Conservation (phyloP, 2,888 invertebrate species). For the Scotopteryx bipunctaria region DNA sequence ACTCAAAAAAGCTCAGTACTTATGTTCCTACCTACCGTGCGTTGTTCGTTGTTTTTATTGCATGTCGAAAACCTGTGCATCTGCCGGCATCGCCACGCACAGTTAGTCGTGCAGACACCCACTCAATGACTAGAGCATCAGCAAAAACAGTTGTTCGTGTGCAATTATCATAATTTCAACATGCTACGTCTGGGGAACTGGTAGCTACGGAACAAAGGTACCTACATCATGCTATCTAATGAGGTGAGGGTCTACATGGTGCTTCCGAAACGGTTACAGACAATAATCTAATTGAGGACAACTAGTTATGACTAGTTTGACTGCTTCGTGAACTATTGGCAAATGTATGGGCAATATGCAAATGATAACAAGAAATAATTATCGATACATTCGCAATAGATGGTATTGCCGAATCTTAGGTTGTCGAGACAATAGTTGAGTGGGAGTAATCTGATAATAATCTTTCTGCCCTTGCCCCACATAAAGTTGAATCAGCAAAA, state of each 20-base stretch:
- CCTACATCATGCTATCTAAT: slow-evolving; percentile 40
- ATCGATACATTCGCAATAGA: no score
- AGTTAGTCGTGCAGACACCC: slow-evolving; percentile 20
- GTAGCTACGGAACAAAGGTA: slow-evolving; percentile 5
- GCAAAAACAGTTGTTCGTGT: slow-evolving; percentile 27
- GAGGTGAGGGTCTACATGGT: slow-evolving; percentile 68
- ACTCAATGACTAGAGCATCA: slow-evolving; percentile 10
- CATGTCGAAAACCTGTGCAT: neutral
- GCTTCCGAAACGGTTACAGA: slow-evolving; percentile 48
- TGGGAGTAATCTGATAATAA: no score
- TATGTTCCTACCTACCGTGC: no score
- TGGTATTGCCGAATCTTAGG: no score
- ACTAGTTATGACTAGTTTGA: slow-evolving; percentile 37
- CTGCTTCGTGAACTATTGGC: slow-evolving; percentile 38
- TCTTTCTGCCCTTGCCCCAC: neutral
- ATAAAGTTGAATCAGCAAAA: no score
- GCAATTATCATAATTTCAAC: slow-evolving; percentile 52
- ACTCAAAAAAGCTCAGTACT: neutral
- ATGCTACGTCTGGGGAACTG: slow-evolving; percentile 46
- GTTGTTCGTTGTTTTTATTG: no score
- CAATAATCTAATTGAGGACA: slow-evolving; percentile 41
- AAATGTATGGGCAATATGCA: slow-evolving; percentile 29
- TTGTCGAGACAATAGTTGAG: neutral
- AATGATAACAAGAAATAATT: slow-evolving; percentile 13
- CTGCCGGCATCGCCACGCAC: slow-evolving; percentile 19